Evolutionary conservation across 2,888 invertebrate genomes (phyloP), one percentile per base, ranked within the genome.

Genomic region (Ormia ochracea): DNA sequence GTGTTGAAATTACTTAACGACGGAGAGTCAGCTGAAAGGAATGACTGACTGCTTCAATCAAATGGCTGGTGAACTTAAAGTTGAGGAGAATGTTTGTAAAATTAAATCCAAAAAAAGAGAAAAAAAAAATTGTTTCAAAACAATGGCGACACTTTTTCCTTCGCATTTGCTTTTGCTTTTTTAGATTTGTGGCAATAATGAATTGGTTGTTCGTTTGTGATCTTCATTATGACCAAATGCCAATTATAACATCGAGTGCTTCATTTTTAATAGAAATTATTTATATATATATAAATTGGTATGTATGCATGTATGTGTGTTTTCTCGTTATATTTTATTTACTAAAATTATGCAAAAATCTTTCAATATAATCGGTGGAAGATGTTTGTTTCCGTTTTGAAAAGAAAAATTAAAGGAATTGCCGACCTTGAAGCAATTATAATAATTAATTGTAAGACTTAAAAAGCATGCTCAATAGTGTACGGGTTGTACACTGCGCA

Each of bases 141-240:
- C 61, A 69, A 76, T 56, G 76, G 76, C 76, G 76, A 77, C 76
- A 77, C 23, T 70, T 63, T 43, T 54, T 61, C 10, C 23, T 31
- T 23, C 36, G 50, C 12, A 10, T 31, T 41, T 26, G 23, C 21
- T 43, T 70, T 26, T 61, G 14, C 31, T 72, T 4, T 31, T 12
- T 3, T 43, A 43, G 43, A 52, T 1, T 63, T 31, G 9, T 33
- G 28, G n/a, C 21, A 48, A 69, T 69, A 70, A 69, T 77, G 56
- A 77, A 77, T 54, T 48, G 38, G 21, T 63, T 31, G 6, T n/a
- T n/a, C n/a, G 14, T 14, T 14, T 26, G 28, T 50, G 31, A 43
- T 75, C 28, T 54, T 61, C 10, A 76, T 69, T 23, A 70, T 56
- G 61, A 59, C 36, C 41, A 50, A 21, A 54, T 54, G 28, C 12